Evolutionary conservation across 2,113 vertebrate species (phyloP), one percentile per base, ranked within the genome.

Genomic region (Trichechus manatus): DNA sequence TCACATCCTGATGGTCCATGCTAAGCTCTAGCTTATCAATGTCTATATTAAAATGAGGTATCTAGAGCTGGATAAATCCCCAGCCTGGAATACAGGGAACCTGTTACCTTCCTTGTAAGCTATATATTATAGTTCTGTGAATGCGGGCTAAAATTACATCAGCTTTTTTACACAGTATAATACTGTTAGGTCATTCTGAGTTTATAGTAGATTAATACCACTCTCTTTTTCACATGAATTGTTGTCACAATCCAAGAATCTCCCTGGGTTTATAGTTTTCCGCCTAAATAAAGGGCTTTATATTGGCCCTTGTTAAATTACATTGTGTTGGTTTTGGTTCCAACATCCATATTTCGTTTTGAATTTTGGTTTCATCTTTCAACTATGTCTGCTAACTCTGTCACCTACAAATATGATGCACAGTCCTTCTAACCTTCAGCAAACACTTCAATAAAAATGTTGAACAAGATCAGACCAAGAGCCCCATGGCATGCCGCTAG

Each of bases 321-420:
- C 9, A 92, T 94, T 39, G 78, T 22, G 20, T 39, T 91, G 17
- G 74, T 91, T 94, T 89, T 85, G 39, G 42, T 93, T 74, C 27
- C 50, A 92, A 86, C 42, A 74, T 63, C 72, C 17, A 66, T 63
- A 64, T 78, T 96, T 89, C 23, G 79, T 68, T 74, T n/a, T 91
- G 72, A 96, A 91, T 85, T 81, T 92, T 94, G 44, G 82, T 75
- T 79, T 90, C 31, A 1, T n/a, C 50, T 85, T 93, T 86, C 61
- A 42, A 10, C 70, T 93, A 20, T n/a, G 56, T 36, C 33, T 70
- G n/a, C 61, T 63, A 81, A 61, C 80, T 89, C 90, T 68, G 27
- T 81, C 70, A 74, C 66, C 82, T 85, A 74, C 7, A 86, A 70
- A 91, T 85, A 20, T 91, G 64, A 68, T 64, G 31, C 91, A 70